A percentile compares a stretch with the other conserved stretches of the same genome.
Conservation (phyloP, 2,113 vertebrate species). For the Oreochromis spilurus region DNA sequence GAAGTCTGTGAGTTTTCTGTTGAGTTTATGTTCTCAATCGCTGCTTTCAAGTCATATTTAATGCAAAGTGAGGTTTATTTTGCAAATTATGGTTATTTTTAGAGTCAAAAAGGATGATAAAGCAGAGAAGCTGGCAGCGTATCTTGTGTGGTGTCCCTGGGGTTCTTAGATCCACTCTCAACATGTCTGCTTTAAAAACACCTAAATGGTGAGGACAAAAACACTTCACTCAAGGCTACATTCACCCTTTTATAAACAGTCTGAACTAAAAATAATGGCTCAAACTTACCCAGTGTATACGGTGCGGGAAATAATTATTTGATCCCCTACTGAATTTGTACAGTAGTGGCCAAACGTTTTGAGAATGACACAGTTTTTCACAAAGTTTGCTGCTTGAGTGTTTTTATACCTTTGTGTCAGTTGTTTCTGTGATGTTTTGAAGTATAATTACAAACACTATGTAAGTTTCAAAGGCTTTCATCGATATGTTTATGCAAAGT, state of each 20-base stretch:
- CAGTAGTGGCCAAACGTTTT: neutral
- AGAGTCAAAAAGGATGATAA: neutral
- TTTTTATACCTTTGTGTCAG: neutral
- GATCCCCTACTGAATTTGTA: neutral
- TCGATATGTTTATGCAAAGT: neutral
- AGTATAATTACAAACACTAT: neutral
- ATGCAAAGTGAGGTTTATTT: neutral
- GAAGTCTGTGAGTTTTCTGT: neutral
- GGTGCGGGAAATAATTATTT: neutral
- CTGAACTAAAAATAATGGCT: neutral
- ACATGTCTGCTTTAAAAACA: neutral
- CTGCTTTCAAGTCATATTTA: neutral
- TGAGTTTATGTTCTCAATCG: neutral
- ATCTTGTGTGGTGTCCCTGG: neutral
- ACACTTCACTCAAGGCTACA: neutral
- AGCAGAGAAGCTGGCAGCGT: neutral
- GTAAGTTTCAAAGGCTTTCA: neutral
- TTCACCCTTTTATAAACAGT: neutral
- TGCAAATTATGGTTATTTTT: neutral
- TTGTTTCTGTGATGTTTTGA: neutral
- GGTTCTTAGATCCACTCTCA: neutral
- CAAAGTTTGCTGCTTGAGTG: neutral
- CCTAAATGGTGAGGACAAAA: neutral
- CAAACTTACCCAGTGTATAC: neutral
- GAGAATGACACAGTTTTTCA: neutral